These are phyloP conservation scores for Corythornis cristatus DNA, from an alignment of 2,113 vertebrate species.

Conservation along the genomic window DNA sequence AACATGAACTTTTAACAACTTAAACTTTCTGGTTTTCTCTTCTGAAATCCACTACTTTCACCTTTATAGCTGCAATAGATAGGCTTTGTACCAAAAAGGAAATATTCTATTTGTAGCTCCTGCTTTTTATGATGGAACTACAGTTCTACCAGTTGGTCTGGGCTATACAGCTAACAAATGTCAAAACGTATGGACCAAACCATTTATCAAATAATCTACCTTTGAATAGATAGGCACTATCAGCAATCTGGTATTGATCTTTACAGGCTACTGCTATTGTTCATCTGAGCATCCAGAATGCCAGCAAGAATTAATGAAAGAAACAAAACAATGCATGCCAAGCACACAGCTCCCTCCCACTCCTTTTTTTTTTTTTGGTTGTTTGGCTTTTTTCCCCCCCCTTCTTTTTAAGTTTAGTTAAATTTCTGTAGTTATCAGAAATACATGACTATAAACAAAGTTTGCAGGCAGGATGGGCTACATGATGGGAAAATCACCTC, in stretches of 20 bases:
- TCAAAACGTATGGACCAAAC: slow-evolving; percentile 88
- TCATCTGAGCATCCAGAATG: slow-evolving; percentile 90
- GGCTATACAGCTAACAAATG: slow-evolving; percentile 83
- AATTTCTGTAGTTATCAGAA: slow-evolving; percentile 46
- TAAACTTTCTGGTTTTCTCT: background rate
- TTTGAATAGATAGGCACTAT: slow-evolving; percentile 95
- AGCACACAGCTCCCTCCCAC: slow-evolving; percentile 69
- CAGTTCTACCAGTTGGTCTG: slow-evolving; percentile 71
- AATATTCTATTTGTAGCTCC: slow-evolving; percentile 63
- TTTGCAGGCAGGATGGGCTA: background rate
- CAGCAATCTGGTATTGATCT: slow-evolving; percentile 99
- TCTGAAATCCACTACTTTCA: slow-evolving; percentile 24
- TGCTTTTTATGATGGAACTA: slow-evolving; percentile 61
- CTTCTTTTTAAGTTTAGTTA: slow-evolving; percentile 64
- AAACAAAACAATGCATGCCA: slow-evolving; percentile 94
- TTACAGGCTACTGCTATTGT: slow-evolving; percentile 91
- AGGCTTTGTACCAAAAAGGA: slow-evolving; percentile 49
- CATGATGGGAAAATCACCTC: background rate
- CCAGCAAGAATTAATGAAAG: slow-evolving; percentile 97
- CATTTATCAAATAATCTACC: slow-evolving; percentile 99
- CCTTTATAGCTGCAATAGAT: slow-evolving; percentile 11
- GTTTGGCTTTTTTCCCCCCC: background rate
- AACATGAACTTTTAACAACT: background rate
- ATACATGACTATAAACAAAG: background rate
- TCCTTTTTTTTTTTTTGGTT: background rate